Percentiles rank a stretch among this genome's conserved stretches.
phyloP scores from a whole-genome alignment of 2,888 invertebrate genomes.

The Latrodectus hesperus region DNA sequence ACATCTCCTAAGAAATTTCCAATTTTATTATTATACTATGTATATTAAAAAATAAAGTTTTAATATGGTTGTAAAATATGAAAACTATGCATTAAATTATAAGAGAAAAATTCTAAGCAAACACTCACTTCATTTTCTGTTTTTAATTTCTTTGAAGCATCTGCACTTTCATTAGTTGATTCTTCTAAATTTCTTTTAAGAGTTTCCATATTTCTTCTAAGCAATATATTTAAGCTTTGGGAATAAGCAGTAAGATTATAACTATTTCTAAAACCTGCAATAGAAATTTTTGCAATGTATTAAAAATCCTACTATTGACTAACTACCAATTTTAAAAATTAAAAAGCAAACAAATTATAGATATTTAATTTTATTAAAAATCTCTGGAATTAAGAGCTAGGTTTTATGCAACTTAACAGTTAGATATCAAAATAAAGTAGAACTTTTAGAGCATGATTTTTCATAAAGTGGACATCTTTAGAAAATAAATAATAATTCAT shows the following conservation, averaged over 20 bases:
- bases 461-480: too few relatives aligned
- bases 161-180: neutral
- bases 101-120: neutral
- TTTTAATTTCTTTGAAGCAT: constrained; percentile 20
- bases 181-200: constrained; percentile 37
- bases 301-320: too few relatives aligned
- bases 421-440: too few relatives aligned
- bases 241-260: neutral
- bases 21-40: too few relatives aligned
- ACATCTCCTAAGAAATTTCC: too few relatives aligned
- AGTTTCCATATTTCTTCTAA: constrained; percentile 19
- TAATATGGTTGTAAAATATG: neutral
- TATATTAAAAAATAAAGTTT: neutral
- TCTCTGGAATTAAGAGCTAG: too few relatives aligned
- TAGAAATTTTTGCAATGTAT: neutral
- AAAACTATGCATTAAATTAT: neutral
- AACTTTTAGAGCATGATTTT: too few relatives aligned
- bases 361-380: too few relatives aligned
- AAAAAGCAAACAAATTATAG: too few relatives aligned
- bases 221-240: neutral
- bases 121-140: constrained; percentile 13
- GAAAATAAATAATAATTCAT: too few relatives aligned
- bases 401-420: too few relatives aligned
- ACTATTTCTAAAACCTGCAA: neutral
- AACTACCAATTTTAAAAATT: too few relatives aligned